Base-by-base conservation (phyloP, 2,888 invertebrate species). In the Zaprionus bogoriensis region DNA sequence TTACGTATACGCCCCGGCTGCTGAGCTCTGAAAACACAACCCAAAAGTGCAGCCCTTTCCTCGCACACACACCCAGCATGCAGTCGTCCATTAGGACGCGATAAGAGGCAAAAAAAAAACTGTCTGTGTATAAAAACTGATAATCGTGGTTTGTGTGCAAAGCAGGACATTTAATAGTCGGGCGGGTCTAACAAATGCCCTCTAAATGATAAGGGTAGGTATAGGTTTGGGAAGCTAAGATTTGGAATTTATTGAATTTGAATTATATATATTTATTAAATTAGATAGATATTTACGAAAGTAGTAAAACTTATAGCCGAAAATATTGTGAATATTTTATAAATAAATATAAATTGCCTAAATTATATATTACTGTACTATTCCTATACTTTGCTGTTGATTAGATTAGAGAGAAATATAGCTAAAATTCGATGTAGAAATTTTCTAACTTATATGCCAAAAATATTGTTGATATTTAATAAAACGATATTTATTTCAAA, bases 1-100 rank as follows among this genome's bases (percentile, higher is more conserved):
- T 38, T 38, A 38, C 77, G 80, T 63, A 71, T 83, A 65, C 73
- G 84, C 67, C 77, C 76, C 69, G 69, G 20, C 41, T 5, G 12
- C 6, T n/a, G 20, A 12, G 5, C n/a, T 36, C 1, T 20, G n/a
- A 12, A 39, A 20, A 10, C 4, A 39, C n/a, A 20, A 12, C 1
- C 4, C 7, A 17, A n/a, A 7, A 22, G 6, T 41, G 41, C 41
- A 22, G 7, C 4, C 2, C 19, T 10, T 36, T 12, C 3, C 2
- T 3, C 36, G 7, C 6, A 6, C 17, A 14, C 39, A 46, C 22
- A 25, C 14, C 30, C 9, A 9, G 54, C 75, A 42, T 38, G 54
- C 58, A 55, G n/a, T 64, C 65, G 36, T 36, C 27, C 51, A 63
- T 52, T 36, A 36, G 17, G 9, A 10, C 5, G 17, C 42, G 65